phyloP scores from a whole-genome alignment of 2,113 vertebrate species.

The Bostrychus sinensis region DNA sequence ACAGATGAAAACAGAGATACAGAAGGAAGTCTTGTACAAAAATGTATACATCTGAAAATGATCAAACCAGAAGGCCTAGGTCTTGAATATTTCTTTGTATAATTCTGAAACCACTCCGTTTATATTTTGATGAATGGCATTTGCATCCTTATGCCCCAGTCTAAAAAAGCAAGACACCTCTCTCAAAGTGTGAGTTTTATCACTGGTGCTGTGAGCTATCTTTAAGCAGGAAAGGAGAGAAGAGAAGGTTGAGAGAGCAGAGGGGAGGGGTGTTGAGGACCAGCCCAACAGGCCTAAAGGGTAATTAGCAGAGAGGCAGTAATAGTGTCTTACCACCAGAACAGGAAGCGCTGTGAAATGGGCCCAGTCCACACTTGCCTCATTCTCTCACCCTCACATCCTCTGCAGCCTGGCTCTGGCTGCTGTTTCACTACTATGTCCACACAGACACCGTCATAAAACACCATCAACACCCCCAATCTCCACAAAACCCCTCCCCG shows the following conservation, averaged over 20 bases:
- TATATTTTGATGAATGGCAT: slow-evolving; percentile 15
- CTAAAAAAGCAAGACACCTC: slow-evolving; percentile 19
- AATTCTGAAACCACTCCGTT: background rate
- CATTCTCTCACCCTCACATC: slow-evolving; percentile 59
- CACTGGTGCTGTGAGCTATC: slow-evolving; percentile 46
- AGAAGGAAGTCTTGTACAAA: background rate
- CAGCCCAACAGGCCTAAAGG: slow-evolving; percentile 40
- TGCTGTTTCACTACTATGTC: slow-evolving; percentile 55
- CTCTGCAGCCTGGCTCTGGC: slow-evolving; percentile 44
- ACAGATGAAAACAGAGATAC: no score
- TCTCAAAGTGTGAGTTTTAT: slow-evolving; percentile 58
- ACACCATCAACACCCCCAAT: slow-evolving; percentile 48
- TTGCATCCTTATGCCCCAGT: slow-evolving; percentile 15
- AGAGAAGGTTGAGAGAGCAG: slow-evolving; percentile 11
- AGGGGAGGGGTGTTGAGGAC: slow-evolving; percentile 15
- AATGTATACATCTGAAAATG: background rate
- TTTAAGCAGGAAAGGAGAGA: slow-evolving; percentile 49
- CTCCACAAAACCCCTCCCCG: slow-evolving; percentile 31
- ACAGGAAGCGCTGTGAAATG: slow-evolving; percentile 66
- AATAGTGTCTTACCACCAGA: slow-evolving; percentile 65
- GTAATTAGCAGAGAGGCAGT: slow-evolving; percentile 73
- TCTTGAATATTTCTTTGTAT: no score
- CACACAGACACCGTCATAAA: slow-evolving; percentile 70
- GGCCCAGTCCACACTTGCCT: slow-evolving; percentile 62
- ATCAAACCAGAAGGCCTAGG: background rate